Conservation (phyloP, 2,113 vertebrate species). For the Pedetes capensis region DNA sequence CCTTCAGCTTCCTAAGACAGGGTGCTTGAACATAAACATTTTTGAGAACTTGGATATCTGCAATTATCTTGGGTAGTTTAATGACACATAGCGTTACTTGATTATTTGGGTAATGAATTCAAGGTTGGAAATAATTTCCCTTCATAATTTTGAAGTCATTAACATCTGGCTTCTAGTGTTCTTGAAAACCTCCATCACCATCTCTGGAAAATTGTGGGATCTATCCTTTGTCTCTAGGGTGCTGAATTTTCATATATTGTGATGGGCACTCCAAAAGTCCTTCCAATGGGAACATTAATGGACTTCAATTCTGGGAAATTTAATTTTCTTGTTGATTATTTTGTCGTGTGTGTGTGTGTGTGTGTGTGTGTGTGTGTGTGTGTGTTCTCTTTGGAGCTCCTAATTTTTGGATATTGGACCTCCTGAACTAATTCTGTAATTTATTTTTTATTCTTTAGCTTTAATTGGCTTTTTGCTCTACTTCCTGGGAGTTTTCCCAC, state of each 20-base stretch:
- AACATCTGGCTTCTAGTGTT: not conserved
- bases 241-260: not conserved
- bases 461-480: not conserved
- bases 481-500: not conserved
- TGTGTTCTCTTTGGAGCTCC: not conserved
- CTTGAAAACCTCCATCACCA: not conserved
- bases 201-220: not conserved
- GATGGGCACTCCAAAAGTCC: not conserved
- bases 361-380: not conserved
- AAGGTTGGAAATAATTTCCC: slow-evolving; percentile 28
- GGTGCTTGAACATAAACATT: not conserved
- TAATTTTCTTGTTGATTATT: slow-evolving; percentile 25
- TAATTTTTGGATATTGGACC: not conserved
- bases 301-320: not conserved
- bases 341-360: not conserved
- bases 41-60: not conserved
- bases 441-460: not conserved
- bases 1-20: not conserved
- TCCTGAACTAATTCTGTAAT: not conserved
- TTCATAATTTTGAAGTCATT: not conserved
- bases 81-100: not conserved
- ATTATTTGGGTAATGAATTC: not conserved
- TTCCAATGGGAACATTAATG: not conserved
- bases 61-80: not conserved
- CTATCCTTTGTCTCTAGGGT: not conserved